A percentile compares a stretch with the other conserved stretches of the same genome.
These are phyloP conservation scores for Spinus olivaceus DNA, from an alignment of 2,797 vertebrate genomes.

Conservation along the genomic window DNA sequence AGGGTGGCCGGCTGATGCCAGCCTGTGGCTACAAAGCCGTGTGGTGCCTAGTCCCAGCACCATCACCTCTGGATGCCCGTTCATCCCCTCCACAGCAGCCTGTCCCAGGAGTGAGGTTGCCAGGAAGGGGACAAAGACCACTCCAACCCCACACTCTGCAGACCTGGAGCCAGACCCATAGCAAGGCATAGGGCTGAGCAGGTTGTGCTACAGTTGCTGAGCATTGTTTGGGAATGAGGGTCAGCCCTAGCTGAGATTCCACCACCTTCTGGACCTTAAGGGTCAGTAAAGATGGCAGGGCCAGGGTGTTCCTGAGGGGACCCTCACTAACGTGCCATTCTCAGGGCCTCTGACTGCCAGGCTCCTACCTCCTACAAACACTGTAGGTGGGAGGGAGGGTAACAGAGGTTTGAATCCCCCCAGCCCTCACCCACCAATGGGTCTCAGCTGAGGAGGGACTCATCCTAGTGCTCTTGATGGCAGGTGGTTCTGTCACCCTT, in stretches of 20 bases:
- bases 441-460: background rate
- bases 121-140: background rate
- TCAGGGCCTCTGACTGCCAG: background rate
- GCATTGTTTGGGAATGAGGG: background rate
- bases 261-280: background rate
- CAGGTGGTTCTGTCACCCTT: background rate
- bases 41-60: background rate
- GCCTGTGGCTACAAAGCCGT: background rate
- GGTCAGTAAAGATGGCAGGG: background rate
- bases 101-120: background rate
- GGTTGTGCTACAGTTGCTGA: background rate
- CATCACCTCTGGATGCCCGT: rapidly evolving
- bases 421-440: rapidly evolving
- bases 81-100: background rate
- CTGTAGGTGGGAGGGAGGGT: background rate
- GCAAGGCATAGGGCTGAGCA: background rate
- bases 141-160: background rate
- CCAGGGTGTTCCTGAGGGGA: rapidly evolving
- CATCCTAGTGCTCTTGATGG: background rate
- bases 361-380: background rate
- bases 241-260: background rate
- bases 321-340: rapidly evolving
- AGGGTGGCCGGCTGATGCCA: background rate
- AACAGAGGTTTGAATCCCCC: background rate
- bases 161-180: background rate